phyloP scores from a whole-genome alignment of 2,888 invertebrate species.

The Sesia bembeciformis region DNA sequence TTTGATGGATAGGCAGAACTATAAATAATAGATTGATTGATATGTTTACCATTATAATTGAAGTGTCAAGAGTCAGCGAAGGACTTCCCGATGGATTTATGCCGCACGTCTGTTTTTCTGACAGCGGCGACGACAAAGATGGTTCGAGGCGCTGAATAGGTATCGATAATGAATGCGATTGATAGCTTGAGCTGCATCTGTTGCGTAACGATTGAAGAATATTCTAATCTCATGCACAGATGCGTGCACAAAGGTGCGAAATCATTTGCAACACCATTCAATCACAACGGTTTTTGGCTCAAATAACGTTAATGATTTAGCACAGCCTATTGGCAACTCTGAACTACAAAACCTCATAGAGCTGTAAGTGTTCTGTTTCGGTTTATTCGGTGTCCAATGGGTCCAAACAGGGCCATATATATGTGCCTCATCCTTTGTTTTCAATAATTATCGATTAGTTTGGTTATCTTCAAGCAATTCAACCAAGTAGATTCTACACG shows the following conservation, averaged over 20 bases:
- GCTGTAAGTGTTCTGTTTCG: too few relatives aligned
- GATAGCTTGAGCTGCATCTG: slow-evolving; percentile 10
- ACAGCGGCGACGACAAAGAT: slow-evolving; percentile 25
- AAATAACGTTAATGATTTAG: too few relatives aligned
- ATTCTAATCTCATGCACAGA: background rate
- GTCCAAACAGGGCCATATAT: too few relatives aligned
- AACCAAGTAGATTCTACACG: too few relatives aligned
- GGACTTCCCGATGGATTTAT: slow-evolving; percentile 40
- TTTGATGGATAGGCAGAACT: background rate
- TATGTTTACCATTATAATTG: slow-evolving; percentile 50
- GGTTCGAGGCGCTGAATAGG: slow-evolving; percentile 20
- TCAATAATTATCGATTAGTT: too few relatives aligned
- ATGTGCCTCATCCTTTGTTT: too few relatives aligned
- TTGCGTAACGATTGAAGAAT: slow-evolving; percentile 3
- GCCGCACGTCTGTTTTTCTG: slow-evolving; percentile 31
- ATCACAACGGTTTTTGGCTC: too few relatives aligned
- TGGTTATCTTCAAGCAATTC: too few relatives aligned
- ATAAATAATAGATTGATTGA: slow-evolving; percentile 38
- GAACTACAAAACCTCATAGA: too few relatives aligned
- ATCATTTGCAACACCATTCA: too few relatives aligned
- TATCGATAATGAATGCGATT: slow-evolving; percentile 25
- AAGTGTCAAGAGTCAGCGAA: slow-evolving; percentile 46
- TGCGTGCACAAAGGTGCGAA: background rate
- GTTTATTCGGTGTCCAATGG: too few relatives aligned
- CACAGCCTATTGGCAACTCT: too few relatives aligned